Evolutionary conservation across 1,140 invertebrate genomes (phyloP), one percentile per base, ranked within the genome.

Genomic region (Saccostrea cuccullata): DNA sequence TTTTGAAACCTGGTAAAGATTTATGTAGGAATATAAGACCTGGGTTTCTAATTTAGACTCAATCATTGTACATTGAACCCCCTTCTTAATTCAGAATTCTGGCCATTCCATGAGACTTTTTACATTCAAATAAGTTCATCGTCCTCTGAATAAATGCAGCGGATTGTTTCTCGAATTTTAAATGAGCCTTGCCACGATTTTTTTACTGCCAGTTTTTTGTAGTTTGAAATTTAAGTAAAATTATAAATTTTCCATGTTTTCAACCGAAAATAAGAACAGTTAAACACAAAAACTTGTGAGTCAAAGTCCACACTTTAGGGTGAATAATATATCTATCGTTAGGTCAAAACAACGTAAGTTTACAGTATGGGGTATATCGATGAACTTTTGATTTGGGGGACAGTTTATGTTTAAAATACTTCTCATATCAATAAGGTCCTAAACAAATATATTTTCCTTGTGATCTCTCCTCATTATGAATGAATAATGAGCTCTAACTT

Each of bases 1-100:
- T 30, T 77, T 77, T 77, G 70, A 77, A 77, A 77, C 70, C 70
- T 36, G 23, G 70, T 26, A 77, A 77, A 77, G 70, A 77, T 77
- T 77, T 77, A 77, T 77, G 70, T 77, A 15, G 5, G 23, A 77
- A 30, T 12, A 15, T 77, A 77, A 77, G 15, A 40, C 23, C 26
- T 12, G 23, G 30, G 11, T 26, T 30, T 77, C 70, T 77, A 30
- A 67, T 73, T 23, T 77, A 30, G 70, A 11, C 70, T 36, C 26
- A 30, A 26, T 15, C 26, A 77, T 36, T 77, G 70, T 77, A 77
- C 70, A 77, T 30, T 30, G 23, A 77, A 77, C 70, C 26, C 30
- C 26, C 9, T 12, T 73, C 6, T 17, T 6, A 15, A 77, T 77
- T 40, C 70, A 36, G 30, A 36, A 1, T 64, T 40, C 15, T 2